Conservation (phyloP, 1,140 invertebrate genomes). For the Formica exsecta region DNA sequence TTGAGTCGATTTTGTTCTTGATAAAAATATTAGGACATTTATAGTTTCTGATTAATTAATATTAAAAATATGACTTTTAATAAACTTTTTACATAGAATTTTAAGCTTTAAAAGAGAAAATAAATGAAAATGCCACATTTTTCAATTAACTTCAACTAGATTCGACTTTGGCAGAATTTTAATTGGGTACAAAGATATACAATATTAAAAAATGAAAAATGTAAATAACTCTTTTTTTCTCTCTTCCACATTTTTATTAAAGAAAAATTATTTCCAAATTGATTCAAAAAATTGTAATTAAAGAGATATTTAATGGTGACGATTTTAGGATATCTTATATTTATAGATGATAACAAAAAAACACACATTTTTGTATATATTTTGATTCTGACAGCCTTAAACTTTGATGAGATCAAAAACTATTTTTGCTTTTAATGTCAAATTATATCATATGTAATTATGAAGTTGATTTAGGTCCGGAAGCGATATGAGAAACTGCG, state of each 20-base stretch:
- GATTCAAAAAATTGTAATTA: neutral
- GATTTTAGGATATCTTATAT: too few species aligned
- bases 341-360: neutral
- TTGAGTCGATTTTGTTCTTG: neutral
- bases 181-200: neutral
- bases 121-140: neutral
- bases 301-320: neutral
- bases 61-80: neutral
- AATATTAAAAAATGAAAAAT: neutral
- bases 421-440: slow-evolving; percentile 52
- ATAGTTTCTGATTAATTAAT: neutral
- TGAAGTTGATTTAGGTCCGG: slow-evolving; percentile 68
- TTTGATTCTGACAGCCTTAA: slow-evolving; percentile 40
- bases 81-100: neutral
- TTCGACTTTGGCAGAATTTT: neutral
- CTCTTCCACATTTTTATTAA: neutral
- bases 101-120: neutral
- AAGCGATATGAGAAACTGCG: slow-evolving; percentile 49
- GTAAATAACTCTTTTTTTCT: too few species aligned
- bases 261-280: neutral
- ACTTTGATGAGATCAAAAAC: slow-evolving; percentile 56
- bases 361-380: slow-evolving; percentile 33
- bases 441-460: slow-evolving; percentile 65
- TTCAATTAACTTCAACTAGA: neutral
- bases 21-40: neutral